These are phyloP conservation scores for Drosophila ambigua DNA, from an alignment of 1,140 invertebrate species.

Conservation along the genomic window DNA sequence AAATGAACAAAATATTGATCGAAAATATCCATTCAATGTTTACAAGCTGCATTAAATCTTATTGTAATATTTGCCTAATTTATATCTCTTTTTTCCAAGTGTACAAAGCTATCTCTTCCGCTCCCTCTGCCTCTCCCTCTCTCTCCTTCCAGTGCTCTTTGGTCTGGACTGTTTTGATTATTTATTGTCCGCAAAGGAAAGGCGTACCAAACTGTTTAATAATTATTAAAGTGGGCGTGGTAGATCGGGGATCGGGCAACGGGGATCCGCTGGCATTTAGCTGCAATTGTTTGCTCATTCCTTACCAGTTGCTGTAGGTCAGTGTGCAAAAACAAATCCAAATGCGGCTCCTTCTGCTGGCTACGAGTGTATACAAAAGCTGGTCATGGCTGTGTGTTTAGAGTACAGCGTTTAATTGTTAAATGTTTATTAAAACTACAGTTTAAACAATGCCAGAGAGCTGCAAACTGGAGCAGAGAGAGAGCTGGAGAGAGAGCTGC, in stretches of 20 bases:
- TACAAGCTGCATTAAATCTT: too few species aligned
- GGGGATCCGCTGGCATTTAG: slow-evolving; percentile 12
- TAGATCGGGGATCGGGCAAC: background rate
- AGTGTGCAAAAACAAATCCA: slow-evolving; percentile 80
- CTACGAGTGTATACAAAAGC: slow-evolving; percentile 57
- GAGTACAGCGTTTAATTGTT: slow-evolving; percentile 79
- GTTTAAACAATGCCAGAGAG: slow-evolving; percentile 71
- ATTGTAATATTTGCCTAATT: too few species aligned
- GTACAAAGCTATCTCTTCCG: too few species aligned
- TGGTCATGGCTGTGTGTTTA: slow-evolving; percentile 61
- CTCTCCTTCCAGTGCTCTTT: background rate
- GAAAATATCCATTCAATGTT: too few species aligned
- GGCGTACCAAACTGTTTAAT: slow-evolving; percentile 57
- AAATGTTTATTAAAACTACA: slow-evolving; percentile 81
- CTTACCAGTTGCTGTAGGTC: slow-evolving; percentile 78
- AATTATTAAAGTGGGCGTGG: slow-evolving; percentile 24
- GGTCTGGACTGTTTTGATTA: slow-evolving; percentile 62
- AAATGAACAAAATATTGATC: too few species aligned
- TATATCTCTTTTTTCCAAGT: too few species aligned
- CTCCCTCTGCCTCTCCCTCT: background rate
- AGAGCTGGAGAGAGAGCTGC: background rate
- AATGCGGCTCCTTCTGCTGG: slow-evolving; percentile 50
- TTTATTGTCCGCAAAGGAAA: slow-evolving; percentile 59
- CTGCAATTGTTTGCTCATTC: slow-evolving; percentile 68
- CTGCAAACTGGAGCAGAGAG: slow-evolving; percentile 7